Evolutionary conservation across 2,113 vertebrate genomes (phyloP).

Genomic region (Lagenorhynchus albirostris): DNA sequence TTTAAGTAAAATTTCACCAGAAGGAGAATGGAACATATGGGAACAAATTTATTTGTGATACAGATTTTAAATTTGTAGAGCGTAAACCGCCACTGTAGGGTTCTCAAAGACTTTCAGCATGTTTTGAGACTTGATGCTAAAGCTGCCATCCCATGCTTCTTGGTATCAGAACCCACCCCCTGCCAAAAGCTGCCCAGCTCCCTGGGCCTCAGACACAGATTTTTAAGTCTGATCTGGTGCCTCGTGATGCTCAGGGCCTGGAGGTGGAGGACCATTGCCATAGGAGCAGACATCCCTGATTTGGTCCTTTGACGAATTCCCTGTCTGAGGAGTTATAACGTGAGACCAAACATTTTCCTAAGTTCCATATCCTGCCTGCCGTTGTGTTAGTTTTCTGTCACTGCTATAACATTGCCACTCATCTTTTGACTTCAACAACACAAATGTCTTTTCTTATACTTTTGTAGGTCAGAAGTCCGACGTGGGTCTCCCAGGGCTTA

Average conservation of each 20-base stretch:
- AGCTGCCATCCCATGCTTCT: background rate
- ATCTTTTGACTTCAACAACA: background rate
- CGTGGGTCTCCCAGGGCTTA: fast-evolving
- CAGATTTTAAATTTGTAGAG: constrained; percentile 5
- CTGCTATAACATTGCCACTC: background rate
- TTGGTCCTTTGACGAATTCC: background rate
- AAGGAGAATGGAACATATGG: background rate
- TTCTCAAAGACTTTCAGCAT: background rate
- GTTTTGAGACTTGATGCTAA: background rate
- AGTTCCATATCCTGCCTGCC: background rate
- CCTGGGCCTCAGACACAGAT: background rate
- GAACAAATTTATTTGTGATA: background rate
- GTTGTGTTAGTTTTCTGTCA: background rate
- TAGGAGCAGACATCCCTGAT: background rate
- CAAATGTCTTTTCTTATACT: too few species aligned
- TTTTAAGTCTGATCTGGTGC: background rate
- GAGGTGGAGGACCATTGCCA: background rate
- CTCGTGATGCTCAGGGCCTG: background rate
- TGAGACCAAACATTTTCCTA: background rate
- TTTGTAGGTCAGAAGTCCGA: background rate
- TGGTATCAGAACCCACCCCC: background rate
- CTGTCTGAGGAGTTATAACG: background rate
- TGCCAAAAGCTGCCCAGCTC: background rate
- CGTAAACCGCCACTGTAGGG: background rate
- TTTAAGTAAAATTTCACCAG: background rate